Conservation (phyloP, 2,113 vertebrate species). For the Cyanoliseus patagonus region DNA sequence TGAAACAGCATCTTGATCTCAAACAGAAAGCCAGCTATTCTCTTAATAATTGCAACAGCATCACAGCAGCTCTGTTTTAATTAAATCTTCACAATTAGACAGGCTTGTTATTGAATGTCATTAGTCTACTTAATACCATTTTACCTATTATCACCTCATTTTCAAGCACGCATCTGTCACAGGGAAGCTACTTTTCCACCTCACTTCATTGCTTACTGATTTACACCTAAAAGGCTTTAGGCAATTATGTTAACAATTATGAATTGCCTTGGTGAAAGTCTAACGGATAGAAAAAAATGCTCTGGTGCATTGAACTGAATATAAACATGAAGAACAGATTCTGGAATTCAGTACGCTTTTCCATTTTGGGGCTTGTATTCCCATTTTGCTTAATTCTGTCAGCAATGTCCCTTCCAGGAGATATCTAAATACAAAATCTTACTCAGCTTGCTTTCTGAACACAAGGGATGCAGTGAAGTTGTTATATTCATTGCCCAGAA, state of each 20-base stretch:
- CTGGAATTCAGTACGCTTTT: neutral
- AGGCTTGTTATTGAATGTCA: constrained; percentile 64
- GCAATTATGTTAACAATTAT: constrained; percentile 56
- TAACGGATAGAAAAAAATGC: neutral
- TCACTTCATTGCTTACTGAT: constrained; percentile 46
- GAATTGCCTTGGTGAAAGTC: constrained; percentile 28
- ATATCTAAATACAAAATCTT: neutral
- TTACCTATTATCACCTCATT: constrained; percentile 68
- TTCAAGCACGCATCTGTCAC: constrained; percentile 55
- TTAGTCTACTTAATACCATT: constrained; percentile 63
- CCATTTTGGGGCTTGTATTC: neutral
- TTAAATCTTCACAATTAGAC: constrained; percentile 67
- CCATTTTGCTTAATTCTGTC: constrained; percentile 9
- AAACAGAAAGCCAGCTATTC: constrained; percentile 7
- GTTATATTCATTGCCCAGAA: neutral
- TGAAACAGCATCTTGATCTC: neutral
- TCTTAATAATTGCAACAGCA: constrained; percentile 29
- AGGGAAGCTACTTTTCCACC: constrained; percentile 26
- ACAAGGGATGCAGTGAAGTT: neutral
- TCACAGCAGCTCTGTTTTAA: constrained; percentile 54
- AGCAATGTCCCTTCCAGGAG: neutral
- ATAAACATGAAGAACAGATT: neutral
- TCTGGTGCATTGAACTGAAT: neutral
- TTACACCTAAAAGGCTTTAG: constrained; percentile 51
- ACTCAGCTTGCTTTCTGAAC: neutral